Conservation (phyloP, 2,113 vertebrate genomes). For the Pampusana beccarii region DNA sequence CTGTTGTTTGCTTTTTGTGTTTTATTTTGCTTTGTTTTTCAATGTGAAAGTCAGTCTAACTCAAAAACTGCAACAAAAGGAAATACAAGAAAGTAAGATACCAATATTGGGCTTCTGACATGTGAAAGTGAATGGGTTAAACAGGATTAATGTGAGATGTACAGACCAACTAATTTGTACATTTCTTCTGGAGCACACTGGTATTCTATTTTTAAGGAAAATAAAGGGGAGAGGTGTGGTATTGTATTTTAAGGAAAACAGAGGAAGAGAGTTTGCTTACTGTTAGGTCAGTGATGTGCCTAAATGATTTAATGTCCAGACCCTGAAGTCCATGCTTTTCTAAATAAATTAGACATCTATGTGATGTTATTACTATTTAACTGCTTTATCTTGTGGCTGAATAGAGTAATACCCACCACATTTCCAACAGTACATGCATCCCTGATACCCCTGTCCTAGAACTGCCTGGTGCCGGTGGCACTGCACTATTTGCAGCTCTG, state of each 20-base stretch:
- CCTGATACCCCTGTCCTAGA: background rate
- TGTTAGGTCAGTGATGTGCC: background rate
- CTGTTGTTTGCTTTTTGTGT: too few species aligned
- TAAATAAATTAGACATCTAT: background rate
- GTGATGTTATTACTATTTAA: background rate
- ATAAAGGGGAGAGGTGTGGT: background rate
- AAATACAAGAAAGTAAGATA: background rate
- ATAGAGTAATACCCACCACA: background rate
- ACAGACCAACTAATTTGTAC: background rate
- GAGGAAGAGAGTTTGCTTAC: background rate
- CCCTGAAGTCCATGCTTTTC: background rate
- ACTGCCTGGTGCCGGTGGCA: background rate
- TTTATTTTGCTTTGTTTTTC: background rate
- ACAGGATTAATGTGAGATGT: background rate
- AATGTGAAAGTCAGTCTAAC: background rate
- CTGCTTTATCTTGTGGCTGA: background rate
- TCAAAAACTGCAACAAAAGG: background rate
- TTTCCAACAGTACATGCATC: accelerated
- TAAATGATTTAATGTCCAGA: background rate
- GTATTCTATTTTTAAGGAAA: background rate
- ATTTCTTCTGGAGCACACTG: background rate
- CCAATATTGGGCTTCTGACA: background rate
- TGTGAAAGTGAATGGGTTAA: background rate
- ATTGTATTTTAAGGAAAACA: background rate
- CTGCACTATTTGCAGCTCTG: background rate